Evolutionary conservation across 2,797 vertebrate genomes (phyloP).

Genomic region (Eutrigla gurnardus): DNA sequence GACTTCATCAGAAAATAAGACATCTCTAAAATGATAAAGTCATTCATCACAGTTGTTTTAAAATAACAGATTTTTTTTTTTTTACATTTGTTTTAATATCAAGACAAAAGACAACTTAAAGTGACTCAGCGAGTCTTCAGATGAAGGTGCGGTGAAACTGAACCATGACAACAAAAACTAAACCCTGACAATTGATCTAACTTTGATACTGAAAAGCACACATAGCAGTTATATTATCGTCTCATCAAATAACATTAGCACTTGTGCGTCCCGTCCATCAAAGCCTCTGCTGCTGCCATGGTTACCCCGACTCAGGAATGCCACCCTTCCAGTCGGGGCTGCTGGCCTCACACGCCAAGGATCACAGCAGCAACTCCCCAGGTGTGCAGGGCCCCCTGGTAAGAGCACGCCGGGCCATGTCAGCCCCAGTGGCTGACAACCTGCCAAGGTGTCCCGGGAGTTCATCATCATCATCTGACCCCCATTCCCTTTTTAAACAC

Average conservation of each 20-base stretch:
- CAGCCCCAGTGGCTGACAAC: constrained; percentile 7
- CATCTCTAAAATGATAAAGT: constrained; percentile 22
- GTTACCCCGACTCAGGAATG: constrained; percentile 64
- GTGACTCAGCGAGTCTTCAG: constrained; percentile 13
- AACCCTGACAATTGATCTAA: background rate
- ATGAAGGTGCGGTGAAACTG: constrained; percentile 40
- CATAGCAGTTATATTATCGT: background rate
- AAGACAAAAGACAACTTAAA: background rate
- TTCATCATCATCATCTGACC: constrained; percentile 25
- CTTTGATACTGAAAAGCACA: constrained; percentile 27
- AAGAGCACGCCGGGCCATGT: background rate
- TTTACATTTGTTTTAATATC: background rate
- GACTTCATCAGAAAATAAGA: constrained; percentile 24
- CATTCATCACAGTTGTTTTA: background rate
- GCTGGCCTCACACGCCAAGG: background rate
- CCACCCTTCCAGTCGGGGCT: constrained; percentile 54
- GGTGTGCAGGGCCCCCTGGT: constrained; percentile 14
- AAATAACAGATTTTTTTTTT: background rate
- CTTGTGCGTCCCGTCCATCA: constrained; percentile 6
- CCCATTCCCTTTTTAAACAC: constrained; percentile 33
- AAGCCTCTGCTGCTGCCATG: constrained; percentile 16
- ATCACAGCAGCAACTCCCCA: constrained; percentile 24
- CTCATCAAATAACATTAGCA: constrained; percentile 1
- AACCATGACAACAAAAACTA: constrained; percentile 21
- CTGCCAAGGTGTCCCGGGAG: background rate